Conservation (phyloP, 2,797 vertebrate genomes). For the Pseudochromis fuscus region DNA sequence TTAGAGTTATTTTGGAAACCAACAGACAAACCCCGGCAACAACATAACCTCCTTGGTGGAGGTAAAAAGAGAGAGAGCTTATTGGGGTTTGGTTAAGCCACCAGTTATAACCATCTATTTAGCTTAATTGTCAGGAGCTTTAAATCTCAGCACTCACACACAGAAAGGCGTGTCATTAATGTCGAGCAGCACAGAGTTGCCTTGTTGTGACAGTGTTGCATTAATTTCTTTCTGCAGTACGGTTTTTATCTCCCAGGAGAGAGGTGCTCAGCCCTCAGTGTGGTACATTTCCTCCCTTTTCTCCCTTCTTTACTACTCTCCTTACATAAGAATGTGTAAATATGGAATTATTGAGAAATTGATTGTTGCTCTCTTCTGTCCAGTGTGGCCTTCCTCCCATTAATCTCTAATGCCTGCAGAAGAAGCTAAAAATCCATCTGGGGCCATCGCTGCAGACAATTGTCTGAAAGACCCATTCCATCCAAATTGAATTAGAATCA, state of each 20-base stretch:
- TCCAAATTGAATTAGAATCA: conserved; percentile 88
- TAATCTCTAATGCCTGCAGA: conserved; percentile 82
- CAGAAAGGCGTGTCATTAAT: conserved; percentile 34
- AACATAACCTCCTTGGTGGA: no score
- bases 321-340: conserved; percentile 81
- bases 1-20: no score
- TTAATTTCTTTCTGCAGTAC: conserved; percentile 36
- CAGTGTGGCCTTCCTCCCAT: conserved; percentile 78
- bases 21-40: no score
- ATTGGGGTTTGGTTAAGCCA: background rate
- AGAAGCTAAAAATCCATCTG: conserved; percentile 85
- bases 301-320: conserved; percentile 45
- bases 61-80: background rate
- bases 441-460: conserved; percentile 83
- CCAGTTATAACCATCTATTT: background rate
- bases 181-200: conserved; percentile 23
- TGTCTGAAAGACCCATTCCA: conserved; percentile 84
- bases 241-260: conserved; percentile 24
- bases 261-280: conserved; percentile 8
- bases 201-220: conserved; percentile 23
- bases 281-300: conserved; percentile 5
- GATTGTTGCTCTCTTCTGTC: conserved; percentile 78
- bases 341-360: conserved; percentile 83
- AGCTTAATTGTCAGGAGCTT: background rate
- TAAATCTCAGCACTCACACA: background rate